phyloP scores from a whole-genome alignment of 2,797 vertebrate genomes.

The Poeciliopsis presidionis region DNA sequence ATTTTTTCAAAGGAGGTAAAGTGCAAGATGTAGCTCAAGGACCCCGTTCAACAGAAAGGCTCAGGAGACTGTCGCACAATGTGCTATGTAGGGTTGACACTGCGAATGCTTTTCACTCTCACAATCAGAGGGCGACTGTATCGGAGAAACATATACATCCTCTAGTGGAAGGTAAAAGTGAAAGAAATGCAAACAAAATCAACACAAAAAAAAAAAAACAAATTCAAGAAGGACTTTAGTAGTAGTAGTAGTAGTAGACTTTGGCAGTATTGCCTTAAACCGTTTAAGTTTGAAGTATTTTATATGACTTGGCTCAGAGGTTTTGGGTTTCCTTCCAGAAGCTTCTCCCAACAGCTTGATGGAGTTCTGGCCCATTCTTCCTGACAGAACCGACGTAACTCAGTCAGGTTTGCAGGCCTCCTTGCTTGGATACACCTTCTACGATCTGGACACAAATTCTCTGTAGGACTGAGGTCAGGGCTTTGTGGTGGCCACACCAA shows the following conservation, averaged over 20 bases:
- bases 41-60: constrained; percentile 20
- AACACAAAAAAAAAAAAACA: neutral
- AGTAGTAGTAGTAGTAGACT: neutral
- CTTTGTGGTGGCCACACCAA: neutral
- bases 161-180: neutral
- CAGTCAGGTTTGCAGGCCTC: too few species aligned
- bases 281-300: too few species aligned
- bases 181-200: neutral
- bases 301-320: neutral
- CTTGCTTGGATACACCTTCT: too few species aligned
- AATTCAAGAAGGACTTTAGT: neutral
- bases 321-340: too few species aligned
- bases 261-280: neutral
- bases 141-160: neutral
- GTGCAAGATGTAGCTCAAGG: constrained; percentile 46
- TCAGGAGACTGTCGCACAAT: constrained; percentile 25
- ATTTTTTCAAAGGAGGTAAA: constrained; percentile 34
- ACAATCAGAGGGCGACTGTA: neutral
- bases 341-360: too few species aligned
- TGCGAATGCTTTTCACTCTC: constrained; percentile 11
- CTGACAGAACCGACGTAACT: too few species aligned
- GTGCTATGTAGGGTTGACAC: constrained; percentile 21
- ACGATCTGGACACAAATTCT: too few species aligned
- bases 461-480: too few species aligned
- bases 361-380: too few species aligned